Evolutionary conservation across 2,888 invertebrate genomes (phyloP).

Genomic region (Diabrotica balteata): DNA sequence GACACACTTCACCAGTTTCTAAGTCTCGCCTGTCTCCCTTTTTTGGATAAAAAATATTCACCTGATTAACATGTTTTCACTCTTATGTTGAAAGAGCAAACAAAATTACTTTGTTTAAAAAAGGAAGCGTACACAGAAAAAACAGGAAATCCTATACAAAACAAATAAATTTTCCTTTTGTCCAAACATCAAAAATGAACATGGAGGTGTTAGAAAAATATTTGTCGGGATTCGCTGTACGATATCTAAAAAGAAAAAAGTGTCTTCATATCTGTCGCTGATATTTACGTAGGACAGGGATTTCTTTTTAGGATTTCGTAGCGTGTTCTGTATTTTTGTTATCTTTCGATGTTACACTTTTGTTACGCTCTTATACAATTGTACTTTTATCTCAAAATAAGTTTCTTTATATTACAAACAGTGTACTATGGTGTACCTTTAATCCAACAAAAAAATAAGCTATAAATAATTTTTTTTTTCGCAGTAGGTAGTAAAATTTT

Average conservation of each 20-base stretch:
- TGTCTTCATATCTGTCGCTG: background rate
- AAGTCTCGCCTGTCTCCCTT: too few species aligned
- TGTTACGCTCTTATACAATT: too few species aligned
- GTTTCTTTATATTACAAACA: too few species aligned
- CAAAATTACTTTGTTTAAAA: conserved; percentile 8
- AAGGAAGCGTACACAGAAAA: conserved; percentile 14
- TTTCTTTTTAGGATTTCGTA: background rate
- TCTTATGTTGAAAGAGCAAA: background rate
- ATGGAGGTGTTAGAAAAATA: background rate
- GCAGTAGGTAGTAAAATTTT: too few species aligned
- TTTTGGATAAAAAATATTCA: too few species aligned
- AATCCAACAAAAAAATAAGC: too few species aligned
- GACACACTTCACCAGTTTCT: too few species aligned
- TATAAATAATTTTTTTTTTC: too few species aligned
- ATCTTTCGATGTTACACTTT: background rate
- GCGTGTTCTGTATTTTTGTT: background rate
- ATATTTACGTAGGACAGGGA: background rate
- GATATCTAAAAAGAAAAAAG: background rate
- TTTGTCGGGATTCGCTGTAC: conserved; percentile 5
- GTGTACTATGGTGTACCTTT: too few species aligned
- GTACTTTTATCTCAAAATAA: too few species aligned
- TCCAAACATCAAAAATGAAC: conserved; percentile 3
- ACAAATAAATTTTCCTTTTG: conserved; percentile 16
- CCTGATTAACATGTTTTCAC: background rate
- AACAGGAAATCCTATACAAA: conserved; percentile 16